A percentile compares a stretch with the other conserved stretches of the same genome.
Evolutionary conservation across 2,888 invertebrate species (phyloP).

Genomic region (Harmothoe impar): DNA sequence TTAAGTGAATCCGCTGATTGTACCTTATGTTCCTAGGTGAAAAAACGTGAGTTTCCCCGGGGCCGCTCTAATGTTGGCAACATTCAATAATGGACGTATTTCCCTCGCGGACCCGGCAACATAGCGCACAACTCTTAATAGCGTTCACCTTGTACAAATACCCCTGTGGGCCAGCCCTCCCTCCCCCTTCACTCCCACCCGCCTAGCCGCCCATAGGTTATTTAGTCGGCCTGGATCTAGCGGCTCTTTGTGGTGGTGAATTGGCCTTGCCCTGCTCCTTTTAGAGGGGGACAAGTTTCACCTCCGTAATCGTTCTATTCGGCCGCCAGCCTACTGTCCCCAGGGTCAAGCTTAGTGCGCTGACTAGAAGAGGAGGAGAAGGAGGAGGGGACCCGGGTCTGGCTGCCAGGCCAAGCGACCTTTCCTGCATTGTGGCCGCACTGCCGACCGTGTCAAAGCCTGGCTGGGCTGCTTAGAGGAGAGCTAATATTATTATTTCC

Average conservation of each 20-base stretch:
- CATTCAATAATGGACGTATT: slow-evolving; percentile 51
- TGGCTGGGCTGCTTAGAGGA: background rate
- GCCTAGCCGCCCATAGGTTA: slow-evolving; percentile 36
- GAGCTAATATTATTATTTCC: slow-evolving; percentile 14
- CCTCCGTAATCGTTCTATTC: slow-evolving; percentile 18
- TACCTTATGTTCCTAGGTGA: slow-evolving; percentile 18
- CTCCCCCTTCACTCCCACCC: background rate
- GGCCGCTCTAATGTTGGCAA: slow-evolving; percentile 26
- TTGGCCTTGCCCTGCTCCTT: slow-evolving; percentile 38
- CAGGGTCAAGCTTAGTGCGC: background rate
- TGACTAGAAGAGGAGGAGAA: too few species aligned
- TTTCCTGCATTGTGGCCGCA: background rate
- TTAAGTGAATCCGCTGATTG: slow-evolving; percentile 16
- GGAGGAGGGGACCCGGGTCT: background rate
- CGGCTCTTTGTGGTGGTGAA: background rate
- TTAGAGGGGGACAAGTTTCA: background rate
- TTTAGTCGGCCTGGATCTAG: slow-evolving; percentile 6
- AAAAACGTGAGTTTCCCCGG: slow-evolving; percentile 18
- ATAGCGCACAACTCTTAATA: slow-evolving; percentile 54
- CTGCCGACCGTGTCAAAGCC: slow-evolving; percentile 13
- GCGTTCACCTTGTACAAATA: slow-evolving; percentile 38
- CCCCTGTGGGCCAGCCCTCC: background rate
- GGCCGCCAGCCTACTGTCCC: background rate
- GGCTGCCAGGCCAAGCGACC: background rate
- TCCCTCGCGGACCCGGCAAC: slow-evolving; percentile 30